Evolutionary conservation across 2,888 invertebrate species (phyloP).

Genomic region (Doris montereyensis): DNA sequence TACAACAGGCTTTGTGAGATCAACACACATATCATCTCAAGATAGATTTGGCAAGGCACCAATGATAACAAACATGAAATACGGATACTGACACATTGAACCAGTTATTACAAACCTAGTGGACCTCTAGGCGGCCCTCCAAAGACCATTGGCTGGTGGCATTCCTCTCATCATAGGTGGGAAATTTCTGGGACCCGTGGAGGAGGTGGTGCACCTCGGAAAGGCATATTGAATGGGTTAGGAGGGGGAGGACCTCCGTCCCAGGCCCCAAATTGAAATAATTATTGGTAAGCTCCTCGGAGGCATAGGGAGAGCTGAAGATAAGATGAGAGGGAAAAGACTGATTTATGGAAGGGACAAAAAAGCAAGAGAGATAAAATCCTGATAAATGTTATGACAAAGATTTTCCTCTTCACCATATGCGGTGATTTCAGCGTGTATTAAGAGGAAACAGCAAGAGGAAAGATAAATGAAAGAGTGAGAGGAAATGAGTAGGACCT

Average conservation of each 20-base stretch:
- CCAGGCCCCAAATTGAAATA: constrained; percentile 79
- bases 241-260: constrained; percentile 66
- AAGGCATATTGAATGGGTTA: constrained; percentile 69
- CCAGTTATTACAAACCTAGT: too few species aligned
- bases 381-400: too few species aligned
- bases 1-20: too few species aligned
- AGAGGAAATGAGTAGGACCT: background rate
- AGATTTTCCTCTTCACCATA: too few species aligned
- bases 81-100: too few species aligned
- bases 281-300: constrained; percentile 77
- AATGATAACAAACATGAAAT: too few species aligned
- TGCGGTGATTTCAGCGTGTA: too few species aligned
- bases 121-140: too few species aligned
- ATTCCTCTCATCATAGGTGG: constrained; percentile 41
- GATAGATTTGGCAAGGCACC: too few species aligned
- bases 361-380: background rate
- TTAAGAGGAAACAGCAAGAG: too few species aligned
- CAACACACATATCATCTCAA: too few species aligned
- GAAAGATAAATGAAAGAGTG: background rate
- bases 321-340: constrained; percentile 9
- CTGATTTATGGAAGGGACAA: background rate
- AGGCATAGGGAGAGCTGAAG: constrained; percentile 77
- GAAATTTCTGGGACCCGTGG: constrained; percentile 32
- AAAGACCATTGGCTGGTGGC: constrained; percentile 55
- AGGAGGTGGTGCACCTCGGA: constrained; percentile 21